A percentile compares a stretch with the other conserved stretches of the same genome.
Conservation (phyloP, 2,113 vertebrate species). For the Blennius ocellaris region DNA sequence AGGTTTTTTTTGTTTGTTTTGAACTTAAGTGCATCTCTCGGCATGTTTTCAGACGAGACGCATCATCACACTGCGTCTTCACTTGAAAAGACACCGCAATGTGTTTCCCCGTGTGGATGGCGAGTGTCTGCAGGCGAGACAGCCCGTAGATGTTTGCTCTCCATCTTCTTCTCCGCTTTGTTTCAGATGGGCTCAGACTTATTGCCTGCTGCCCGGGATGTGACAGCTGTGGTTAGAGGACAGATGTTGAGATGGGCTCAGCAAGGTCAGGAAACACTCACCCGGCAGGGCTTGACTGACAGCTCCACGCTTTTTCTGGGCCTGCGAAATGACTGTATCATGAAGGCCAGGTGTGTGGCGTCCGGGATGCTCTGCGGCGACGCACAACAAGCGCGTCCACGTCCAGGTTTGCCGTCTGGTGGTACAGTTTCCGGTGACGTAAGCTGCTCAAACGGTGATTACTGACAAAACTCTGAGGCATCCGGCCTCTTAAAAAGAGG, state of each 20-base stretch:
- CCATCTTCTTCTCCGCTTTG: conserved; percentile 37
- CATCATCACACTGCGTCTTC: not conserved
- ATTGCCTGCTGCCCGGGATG: conserved; percentile 53
- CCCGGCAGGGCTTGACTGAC: conserved; percentile 67
- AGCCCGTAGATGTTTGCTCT: conserved; percentile 20
- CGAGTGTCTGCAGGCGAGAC: conserved; percentile 2
- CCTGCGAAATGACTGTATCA: conserved; percentile 62
- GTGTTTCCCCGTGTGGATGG: too few species aligned
- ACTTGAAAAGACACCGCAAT: not conserved
- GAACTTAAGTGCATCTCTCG: too few species aligned
- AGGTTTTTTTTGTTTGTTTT: too few species aligned
- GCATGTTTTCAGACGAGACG: too few species aligned
- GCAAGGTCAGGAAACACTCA: conserved; percentile 66
- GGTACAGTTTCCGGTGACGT: not conserved
- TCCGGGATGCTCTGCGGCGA: conserved; percentile 9
- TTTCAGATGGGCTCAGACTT: conserved; percentile 56
- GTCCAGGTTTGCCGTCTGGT: conserved; percentile 13
- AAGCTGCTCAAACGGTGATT: conserved; percentile 19
- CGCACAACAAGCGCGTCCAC: not conserved
- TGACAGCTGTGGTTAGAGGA: conserved; percentile 68
- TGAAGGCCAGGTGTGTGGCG: conserved; percentile 54
- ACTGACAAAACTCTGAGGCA: conserved; percentile 18
- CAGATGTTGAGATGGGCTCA: conserved; percentile 54
- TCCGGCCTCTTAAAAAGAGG: conserved; percentile 44
- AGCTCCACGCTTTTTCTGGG: conserved; percentile 53